Percentiles rank a stretch among this genome's conserved stretches.
Evolutionary conservation across 2,113 vertebrate genomes (phyloP).

Genomic region (Athene noctua): DNA sequence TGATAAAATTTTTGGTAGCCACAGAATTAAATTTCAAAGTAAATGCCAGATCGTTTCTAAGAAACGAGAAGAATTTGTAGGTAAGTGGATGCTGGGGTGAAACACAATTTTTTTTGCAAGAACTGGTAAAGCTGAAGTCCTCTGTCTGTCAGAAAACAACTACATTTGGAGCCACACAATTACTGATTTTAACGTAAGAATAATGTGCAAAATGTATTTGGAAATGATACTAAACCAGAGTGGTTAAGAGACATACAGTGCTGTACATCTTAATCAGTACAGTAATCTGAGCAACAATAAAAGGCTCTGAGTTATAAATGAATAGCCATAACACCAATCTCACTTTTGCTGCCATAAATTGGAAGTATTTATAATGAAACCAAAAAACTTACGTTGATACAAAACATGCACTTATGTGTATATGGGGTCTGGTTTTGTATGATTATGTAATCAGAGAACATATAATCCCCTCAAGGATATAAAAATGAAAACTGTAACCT

Average conservation of each 20-base stretch:
- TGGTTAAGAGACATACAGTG: not conserved
- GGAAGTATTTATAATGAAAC: not conserved
- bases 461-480: not conserved
- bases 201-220: not conserved
- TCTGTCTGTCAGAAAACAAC: not conserved
- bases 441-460: slow-evolving; percentile 19
- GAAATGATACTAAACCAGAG: not conserved
- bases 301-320: not conserved
- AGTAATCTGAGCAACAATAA: not conserved
- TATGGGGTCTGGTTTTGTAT: not conserved
- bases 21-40: not conserved
- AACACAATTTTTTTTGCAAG: not conserved
- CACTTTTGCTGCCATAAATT: not conserved
- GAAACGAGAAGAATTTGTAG: not conserved
- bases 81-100: not conserved
- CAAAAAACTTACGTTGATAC: not conserved
- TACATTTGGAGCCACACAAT: not conserved
- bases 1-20: not conserved
- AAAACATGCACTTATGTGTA: not conserved
- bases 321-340: not conserved
- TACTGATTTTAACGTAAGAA: not conserved
- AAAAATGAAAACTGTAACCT: slow-evolving; percentile 26
- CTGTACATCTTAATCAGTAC: not conserved
- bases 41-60: not conserved
- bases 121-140: not conserved